Evolutionary conservation across 2,888 invertebrate species (phyloP), one percentile per base, ranked within the genome.

Genomic region (Cyaniris semiargus): DNA sequence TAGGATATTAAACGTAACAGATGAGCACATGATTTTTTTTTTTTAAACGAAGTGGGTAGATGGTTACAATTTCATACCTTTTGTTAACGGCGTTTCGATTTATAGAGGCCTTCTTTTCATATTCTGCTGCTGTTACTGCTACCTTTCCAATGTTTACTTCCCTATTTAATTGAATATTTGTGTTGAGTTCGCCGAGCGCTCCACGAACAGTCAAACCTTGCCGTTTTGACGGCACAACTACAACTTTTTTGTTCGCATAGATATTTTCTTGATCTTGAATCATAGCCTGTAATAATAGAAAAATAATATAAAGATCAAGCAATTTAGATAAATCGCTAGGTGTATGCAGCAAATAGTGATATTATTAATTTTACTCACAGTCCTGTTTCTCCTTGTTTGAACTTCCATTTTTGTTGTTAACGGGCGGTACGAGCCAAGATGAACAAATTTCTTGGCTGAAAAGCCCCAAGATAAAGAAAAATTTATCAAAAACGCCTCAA

Each of bases 191-290:
- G 13, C 92, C 93, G 48, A 94, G 84, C 66, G 90, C 92, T 21
- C 93, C 93, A 23, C 94, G 89, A 58, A 87, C 84, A 13, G 84
- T 81, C 79, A 89, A 81, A 5, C 90, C 91, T 80, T 86, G 87
- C 15, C 87, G 88, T 79, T 91, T 93, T 0, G 83, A 81, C 6
- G 90, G 86, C 77, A 89, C 76, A 18, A 81, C 81, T 75, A 85
- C 81, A 80, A 92, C 91, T 18, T 88, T 90, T 83, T 88, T 90
- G 7, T 82, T 76, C 6, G 83, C 87, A 78, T 88, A 87, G 5
- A 88, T 80, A 82, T 94, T 93, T 84, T 94, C 93, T 85, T 91
- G 91, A 77, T 93, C 91, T 74, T 89, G 89, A 77, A 89, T 86
- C 84, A 89, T 86, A 75, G 83, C 84, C 88, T 89, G 81, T 76